Conservation (phyloP, 2,113 vertebrate genomes). For the Phyllopteryx taeniolatus region DNA sequence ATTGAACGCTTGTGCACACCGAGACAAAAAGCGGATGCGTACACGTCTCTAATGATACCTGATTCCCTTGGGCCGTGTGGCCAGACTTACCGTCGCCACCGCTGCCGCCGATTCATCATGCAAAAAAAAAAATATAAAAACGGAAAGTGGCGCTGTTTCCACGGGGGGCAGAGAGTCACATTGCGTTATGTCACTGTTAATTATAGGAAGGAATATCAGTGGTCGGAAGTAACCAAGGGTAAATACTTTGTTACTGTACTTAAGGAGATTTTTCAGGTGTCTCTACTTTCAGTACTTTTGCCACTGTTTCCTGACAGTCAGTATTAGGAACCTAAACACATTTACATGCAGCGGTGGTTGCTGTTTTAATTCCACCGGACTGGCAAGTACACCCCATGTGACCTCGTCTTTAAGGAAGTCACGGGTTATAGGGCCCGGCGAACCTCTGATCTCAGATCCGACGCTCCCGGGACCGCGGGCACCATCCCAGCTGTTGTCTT, state of each 20-base stretch:
- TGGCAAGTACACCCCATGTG: conserved; percentile 55
- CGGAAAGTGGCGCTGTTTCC: conserved; percentile 70
- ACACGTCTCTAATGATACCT: conserved; percentile 80
- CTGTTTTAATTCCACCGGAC: conserved; percentile 38
- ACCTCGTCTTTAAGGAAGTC: conserved; percentile 58
- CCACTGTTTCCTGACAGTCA: conserved; percentile 67
- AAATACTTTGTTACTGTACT: not conserved
- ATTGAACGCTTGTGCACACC: conserved; percentile 70
- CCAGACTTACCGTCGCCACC: conserved; percentile 55
- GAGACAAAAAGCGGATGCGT: conserved; percentile 73
- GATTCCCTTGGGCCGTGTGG: conserved; percentile 71
- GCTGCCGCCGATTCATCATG: conserved; percentile 76
- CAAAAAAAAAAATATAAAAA: conserved; percentile 53
- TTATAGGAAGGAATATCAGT: conserved; percentile 73
- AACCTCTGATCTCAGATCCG: conserved; percentile 67
- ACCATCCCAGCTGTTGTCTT: conserved; percentile 74
- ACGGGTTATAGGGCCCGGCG: conserved; percentile 53
- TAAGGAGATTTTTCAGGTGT: too few relatives aligned
- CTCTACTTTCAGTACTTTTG: not conserved
- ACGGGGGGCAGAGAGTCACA: conserved; percentile 73
- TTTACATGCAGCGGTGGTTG: not conserved
- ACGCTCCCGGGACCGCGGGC: conserved; percentile 59
- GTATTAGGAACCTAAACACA: conserved; percentile 62
- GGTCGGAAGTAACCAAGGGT: not conserved
- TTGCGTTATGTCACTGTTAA: conserved; percentile 78